Evolutionary conservation across 1,140 invertebrate genomes (phyloP).

Genomic region (Drosophila nebulosa): DNA sequence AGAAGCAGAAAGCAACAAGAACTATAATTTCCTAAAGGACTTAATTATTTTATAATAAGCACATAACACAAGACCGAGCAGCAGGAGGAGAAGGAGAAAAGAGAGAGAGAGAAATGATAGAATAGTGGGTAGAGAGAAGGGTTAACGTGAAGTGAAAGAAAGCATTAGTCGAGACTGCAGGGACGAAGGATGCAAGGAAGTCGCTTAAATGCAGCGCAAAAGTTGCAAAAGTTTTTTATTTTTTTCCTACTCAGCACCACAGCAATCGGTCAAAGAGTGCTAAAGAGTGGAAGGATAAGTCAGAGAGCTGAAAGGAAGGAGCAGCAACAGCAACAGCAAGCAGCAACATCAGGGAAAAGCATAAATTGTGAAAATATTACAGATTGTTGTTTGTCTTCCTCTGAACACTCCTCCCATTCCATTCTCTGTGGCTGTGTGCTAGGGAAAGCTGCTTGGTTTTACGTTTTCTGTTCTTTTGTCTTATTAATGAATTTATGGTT

Average conservation of each 20-base stretch:
- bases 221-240: conserved; percentile 62
- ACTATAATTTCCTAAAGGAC: conserved; percentile 76
- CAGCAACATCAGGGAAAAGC: conserved; percentile 19
- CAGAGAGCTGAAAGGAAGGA: not conserved
- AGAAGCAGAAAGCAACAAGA: conserved; percentile 48
- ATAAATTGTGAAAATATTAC: conserved; percentile 67
- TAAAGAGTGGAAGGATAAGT: conserved; percentile 7
- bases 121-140: too few relatives aligned
- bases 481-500: conserved; percentile 46
- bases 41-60: conserved; percentile 78
- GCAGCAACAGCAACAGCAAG: not conserved
- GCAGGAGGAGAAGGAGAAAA: not conserved
- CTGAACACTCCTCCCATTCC: not conserved
- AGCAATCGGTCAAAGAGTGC: conserved; percentile 49
- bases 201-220: conserved; percentile 64
- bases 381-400: conserved; percentile 49
- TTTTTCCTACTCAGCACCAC: conserved; percentile 2
- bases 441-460: not conserved
- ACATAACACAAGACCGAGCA: conserved; percentile 57
- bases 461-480: conserved; percentile 2
- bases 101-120: too few relatives aligned
- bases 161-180: conserved; percentile 8
- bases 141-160: not conserved
- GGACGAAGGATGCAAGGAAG: conserved; percentile 34
- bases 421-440: not conserved